Conservation (phyloP, 2,113 vertebrate genomes). For the Tetrax tetrax region DNA sequence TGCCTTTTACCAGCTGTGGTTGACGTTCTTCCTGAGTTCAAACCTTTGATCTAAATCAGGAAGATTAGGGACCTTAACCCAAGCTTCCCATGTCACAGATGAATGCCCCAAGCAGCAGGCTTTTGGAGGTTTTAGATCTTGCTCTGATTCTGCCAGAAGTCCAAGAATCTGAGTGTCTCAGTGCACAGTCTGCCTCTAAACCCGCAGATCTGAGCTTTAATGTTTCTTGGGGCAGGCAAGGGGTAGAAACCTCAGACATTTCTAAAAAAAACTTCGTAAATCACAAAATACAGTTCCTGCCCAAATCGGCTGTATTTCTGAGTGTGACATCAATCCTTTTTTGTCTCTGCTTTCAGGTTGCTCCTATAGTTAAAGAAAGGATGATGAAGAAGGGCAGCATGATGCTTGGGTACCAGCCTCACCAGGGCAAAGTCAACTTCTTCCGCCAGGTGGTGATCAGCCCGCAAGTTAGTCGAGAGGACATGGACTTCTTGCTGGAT, state of each 20-base stretch:
- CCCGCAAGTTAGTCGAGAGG: constrained; percentile 79
- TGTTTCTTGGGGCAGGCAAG: not conserved
- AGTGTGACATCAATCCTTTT: not conserved
- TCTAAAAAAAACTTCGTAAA: not conserved
- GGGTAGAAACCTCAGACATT: not conserved
- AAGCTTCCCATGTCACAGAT: not conserved
- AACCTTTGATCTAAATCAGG: not conserved
- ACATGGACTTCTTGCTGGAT: constrained; percentile 86
- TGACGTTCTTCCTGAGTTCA: not conserved
- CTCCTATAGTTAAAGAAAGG: constrained; percentile 84
- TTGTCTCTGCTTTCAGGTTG: constrained; percentile 75
- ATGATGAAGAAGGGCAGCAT: constrained; percentile 87
- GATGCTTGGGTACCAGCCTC: constrained; percentile 87
- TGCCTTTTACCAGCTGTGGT: not conserved
- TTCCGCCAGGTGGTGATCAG: constrained; percentile 88
- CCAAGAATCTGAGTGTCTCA: not conserved
- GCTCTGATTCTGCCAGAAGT: not conserved
- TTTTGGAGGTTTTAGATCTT: not conserved
- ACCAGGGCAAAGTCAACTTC: constrained; percentile 82
- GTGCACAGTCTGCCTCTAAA: not conserved
- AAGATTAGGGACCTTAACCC: not conserved
- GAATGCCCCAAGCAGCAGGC: not conserved
- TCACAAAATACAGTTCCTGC: not conserved
- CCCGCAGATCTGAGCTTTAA: not conserved
- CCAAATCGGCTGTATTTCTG: not conserved